Evolutionary conservation across 2,113 vertebrate genomes (phyloP), one percentile per base, ranked within the genome.

Genomic region (Speoplatyrhinus poulsoni): DNA sequence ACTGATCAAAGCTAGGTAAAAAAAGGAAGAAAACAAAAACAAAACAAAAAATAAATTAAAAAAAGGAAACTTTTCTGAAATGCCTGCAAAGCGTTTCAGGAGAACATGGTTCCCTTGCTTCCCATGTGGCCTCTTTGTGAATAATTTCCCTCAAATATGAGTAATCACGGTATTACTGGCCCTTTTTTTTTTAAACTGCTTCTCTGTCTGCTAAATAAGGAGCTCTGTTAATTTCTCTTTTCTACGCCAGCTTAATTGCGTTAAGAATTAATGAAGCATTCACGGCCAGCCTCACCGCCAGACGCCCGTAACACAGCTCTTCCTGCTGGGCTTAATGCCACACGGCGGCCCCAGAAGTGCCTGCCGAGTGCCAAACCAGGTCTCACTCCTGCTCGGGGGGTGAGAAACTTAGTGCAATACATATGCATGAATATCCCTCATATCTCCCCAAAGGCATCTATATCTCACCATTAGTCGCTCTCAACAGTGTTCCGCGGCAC

Each of bases 191-290:
- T 92, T 92, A 56, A 19, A n/a, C 3, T 19, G 50, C 91, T 93
- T 93, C 91, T 94, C 92, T 91, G 91, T 93, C 91, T 94, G 91
- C 92, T 94, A 94, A 95, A 96, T 94, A 94, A 94, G 94, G 92
- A 93, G 90, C 91, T 93, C 88, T 92, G 88, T 93, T 96, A 94
- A 95, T 96, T 96, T 95, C 92, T 95, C 94, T 95, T 94, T 93
- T 92, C 93, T 91, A 95, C 90, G 91, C 94, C 6, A 55, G 89
- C 92, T 94, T 96, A 96, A 97, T 97, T 97, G 94, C 94, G 92
- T 96, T 95, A 95, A 94, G 94, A 95, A 95, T 95, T 95, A 98
- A 96, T 96, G 95, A 94, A 88, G 88, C 94, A 88, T 94, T 95
- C 92, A 94, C 92, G 91, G 93, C 95, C 95, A 94, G 94, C 92